These are phyloP conservation scores for Leptopilina myrica DNA, from an alignment of 2,888 invertebrate species.

Conservation along the genomic window DNA sequence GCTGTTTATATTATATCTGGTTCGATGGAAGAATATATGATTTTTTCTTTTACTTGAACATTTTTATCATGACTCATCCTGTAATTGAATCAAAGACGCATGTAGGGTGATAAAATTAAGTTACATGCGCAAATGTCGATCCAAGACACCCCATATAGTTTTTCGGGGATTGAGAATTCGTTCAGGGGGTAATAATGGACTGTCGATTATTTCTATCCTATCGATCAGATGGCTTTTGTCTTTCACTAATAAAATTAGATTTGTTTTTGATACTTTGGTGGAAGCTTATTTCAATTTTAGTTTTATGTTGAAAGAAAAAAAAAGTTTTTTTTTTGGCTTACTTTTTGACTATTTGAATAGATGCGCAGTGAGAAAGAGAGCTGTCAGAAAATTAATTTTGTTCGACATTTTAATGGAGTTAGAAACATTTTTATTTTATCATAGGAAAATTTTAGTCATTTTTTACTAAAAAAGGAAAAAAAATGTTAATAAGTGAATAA, in stretches of 20 bases:
- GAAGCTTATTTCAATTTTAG: neutral
- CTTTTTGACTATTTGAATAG: too few relatives aligned
- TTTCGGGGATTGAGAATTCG: slow-evolving; percentile 60
- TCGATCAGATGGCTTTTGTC: slow-evolving; percentile 4
- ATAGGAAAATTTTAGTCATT: too few relatives aligned
- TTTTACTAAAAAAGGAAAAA: too few relatives aligned
- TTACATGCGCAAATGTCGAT: slow-evolving; percentile 75
- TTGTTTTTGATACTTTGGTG: neutral
- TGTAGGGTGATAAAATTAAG: slow-evolving; percentile 72
- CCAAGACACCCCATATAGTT: slow-evolving; percentile 68
- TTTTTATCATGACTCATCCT: slow-evolving; percentile 68
- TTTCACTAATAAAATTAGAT: neutral
- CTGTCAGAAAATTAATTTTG: too few relatives aligned
- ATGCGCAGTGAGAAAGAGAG: too few relatives aligned
- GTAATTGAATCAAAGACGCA: slow-evolving; percentile 73
- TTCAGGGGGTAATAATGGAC: slow-evolving; percentile 47
- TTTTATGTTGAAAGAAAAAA: neutral
- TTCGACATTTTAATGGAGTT: too few relatives aligned
- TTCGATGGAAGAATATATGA: neutral
- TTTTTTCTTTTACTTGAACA: slow-evolving; percentile 47
- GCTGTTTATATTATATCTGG: slow-evolving; percentile 27
- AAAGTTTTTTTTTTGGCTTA: too few relatives aligned
- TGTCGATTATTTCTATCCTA: slow-evolving; percentile 40
- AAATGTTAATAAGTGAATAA: too few relatives aligned
- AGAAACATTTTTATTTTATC: too few relatives aligned